Conservation (phyloP, 2,888 invertebrate species). For the Philereme vetulata region DNA sequence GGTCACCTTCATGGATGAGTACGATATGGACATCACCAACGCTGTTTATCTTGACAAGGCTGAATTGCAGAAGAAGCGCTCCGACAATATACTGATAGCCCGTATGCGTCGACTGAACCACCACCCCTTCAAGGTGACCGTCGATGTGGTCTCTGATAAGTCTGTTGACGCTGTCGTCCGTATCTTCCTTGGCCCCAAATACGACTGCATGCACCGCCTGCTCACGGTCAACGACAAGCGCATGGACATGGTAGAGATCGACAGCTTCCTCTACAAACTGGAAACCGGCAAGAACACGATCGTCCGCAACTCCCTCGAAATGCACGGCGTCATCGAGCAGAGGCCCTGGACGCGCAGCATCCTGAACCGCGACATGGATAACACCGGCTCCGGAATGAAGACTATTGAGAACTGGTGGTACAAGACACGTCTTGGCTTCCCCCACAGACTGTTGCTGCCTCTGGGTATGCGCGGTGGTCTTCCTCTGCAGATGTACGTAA, state of each 20-base stretch:
- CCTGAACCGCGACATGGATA: constrained; percentile 51
- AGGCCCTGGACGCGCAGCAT: constrained; percentile 72
- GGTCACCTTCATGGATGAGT: constrained; percentile 88
- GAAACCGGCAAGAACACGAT: constrained; percentile 87
- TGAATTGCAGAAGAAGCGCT: constrained; percentile 76
- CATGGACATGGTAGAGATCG: constrained; percentile 73
- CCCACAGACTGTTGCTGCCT: constrained; percentile 88
- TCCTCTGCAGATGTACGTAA: constrained; percentile 85
- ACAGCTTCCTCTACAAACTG: constrained; percentile 84
- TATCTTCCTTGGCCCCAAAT: constrained; percentile 88
- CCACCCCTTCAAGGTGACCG: constrained; percentile 85
- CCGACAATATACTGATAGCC: constrained; percentile 78
- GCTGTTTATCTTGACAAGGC: constrained; percentile 78
- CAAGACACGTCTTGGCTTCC: constrained; percentile 83
- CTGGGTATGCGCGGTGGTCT: constrained; percentile 87
- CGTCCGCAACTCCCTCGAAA: constrained; percentile 87
- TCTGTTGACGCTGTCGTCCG: constrained; percentile 85
- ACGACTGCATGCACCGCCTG: constrained; percentile 85
- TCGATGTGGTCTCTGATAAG: constrained; percentile 83
- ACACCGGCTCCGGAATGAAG: constrained; percentile 75
- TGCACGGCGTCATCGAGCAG: constrained; percentile 85
- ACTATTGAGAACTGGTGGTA: constrained; percentile 82
- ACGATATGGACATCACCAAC: constrained; percentile 86
- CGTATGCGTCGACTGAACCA: constrained; percentile 86
- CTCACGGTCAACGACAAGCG: constrained; percentile 77